Percentiles rank a stretch among this genome's conserved stretches.
These are phyloP conservation scores for Apodemus speciosus DNA, from an alignment of 2,113 vertebrate genomes.

Conservation along the genomic window DNA sequence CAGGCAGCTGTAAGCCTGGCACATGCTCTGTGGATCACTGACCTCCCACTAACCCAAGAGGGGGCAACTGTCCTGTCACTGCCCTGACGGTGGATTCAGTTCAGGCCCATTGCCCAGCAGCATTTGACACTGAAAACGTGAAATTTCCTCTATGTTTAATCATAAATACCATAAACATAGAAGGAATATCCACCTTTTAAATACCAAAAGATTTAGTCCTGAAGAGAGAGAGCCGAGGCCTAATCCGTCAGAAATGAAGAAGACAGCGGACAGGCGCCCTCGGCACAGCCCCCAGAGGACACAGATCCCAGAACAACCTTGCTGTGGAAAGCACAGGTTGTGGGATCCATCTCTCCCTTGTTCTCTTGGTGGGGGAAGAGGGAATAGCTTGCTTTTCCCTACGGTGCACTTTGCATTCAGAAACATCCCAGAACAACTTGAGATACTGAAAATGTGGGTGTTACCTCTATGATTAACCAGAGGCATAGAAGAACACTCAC, in stretches of 20 bases:
- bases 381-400: background rate
- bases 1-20: background rate
- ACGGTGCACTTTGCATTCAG: background rate
- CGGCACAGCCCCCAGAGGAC: background rate
- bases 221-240: background rate
- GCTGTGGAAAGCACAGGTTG: background rate
- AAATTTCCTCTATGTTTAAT: slow-evolving; percentile 78
- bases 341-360: background rate
- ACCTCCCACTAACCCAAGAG: slow-evolving; percentile 22
- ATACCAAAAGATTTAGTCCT: slow-evolving; percentile 63
- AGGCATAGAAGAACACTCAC: slow-evolving; percentile 19
- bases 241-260: background rate
- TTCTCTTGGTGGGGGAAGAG: rapidly evolving
- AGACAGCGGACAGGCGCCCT: rapidly evolving
- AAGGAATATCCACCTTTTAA: slow-evolving; percentile 79
- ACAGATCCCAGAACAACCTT: background rate
- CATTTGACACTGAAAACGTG: slow-evolving; percentile 76
- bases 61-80: background rate
- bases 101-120: slow-evolving; percentile 54
- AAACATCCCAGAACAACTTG: background rate
- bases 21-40: background rate
- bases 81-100: background rate
- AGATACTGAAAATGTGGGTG: background rate
- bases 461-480: slow-evolving; percentile 23
- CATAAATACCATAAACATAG: slow-evolving; percentile 72